Conservation (phyloP, 2,797 vertebrate species). For the Sus cebifrons region DNA sequence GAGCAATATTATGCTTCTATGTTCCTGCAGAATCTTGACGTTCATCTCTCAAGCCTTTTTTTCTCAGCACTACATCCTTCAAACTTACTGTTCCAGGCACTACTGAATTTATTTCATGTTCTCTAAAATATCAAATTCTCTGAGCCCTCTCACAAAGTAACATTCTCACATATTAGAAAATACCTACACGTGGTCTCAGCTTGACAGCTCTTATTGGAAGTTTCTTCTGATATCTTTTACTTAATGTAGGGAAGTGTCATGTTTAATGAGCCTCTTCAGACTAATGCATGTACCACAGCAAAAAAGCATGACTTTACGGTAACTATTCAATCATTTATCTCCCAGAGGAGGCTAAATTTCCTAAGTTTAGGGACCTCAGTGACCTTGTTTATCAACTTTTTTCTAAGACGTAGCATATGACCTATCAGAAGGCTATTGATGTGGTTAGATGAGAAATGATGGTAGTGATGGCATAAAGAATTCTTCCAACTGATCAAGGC, state of each 20-base stretch:
- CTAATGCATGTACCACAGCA: neutral
- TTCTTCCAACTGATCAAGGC: neutral
- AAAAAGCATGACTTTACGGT: neutral
- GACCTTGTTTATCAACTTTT: neutral
- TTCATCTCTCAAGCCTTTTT: neutral
- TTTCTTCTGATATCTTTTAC: neutral
- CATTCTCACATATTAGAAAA: neutral
- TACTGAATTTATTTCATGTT: conserved; percentile 2
- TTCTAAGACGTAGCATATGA: neutral
- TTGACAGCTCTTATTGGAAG: neutral
- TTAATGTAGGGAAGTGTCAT: neutral
- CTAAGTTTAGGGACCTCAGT: neutral
- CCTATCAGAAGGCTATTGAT: neutral
- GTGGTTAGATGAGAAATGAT: conserved; percentile 2
- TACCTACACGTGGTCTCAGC: neutral
- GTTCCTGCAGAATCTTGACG: neutral
- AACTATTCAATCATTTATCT: conserved; percentile 6
- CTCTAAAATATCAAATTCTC: neutral
- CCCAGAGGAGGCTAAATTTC: neutral
- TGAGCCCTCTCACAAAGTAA: neutral
- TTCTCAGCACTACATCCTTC: neutral
- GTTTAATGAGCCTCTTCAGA: neutral
- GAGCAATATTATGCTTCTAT: neutral
- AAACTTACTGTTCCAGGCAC: neutral
- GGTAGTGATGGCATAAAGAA: neutral